phyloP scores from a whole-genome alignment of 1,140 invertebrate genomes.

The Drosophila insularis region DNA sequence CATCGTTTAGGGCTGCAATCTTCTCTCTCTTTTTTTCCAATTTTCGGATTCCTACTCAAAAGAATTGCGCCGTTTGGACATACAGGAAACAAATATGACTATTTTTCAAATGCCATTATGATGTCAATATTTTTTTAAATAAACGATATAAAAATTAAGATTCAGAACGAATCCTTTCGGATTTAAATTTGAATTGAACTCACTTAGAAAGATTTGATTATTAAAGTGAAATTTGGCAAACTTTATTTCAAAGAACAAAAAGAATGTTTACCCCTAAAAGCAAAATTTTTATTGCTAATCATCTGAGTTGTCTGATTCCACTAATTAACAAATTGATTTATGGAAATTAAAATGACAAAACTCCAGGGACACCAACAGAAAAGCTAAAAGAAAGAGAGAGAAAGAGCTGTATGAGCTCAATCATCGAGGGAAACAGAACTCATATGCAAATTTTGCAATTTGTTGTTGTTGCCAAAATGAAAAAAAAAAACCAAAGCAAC shows the following conservation, averaged over 20 bases:
- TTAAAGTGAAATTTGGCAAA: neutral
- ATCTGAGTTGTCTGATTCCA: slow-evolving; percentile 46
- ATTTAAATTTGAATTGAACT: too few relatives aligned
- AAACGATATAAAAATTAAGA: too few relatives aligned
- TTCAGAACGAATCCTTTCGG: too few relatives aligned
- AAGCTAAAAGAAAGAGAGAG: too few relatives aligned
- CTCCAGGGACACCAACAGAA: slow-evolving; percentile 36
- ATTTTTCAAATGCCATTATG: too few relatives aligned
- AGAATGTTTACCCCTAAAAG: neutral
- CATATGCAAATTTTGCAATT: slow-evolving; percentile 52
- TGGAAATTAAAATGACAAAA: slow-evolving; percentile 77
- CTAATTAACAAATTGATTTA: slow-evolving; percentile 82
- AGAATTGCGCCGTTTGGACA: too few relatives aligned
- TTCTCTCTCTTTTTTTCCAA: too few relatives aligned
- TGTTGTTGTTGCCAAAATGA: slow-evolving; percentile 41
- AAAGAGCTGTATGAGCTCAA: slow-evolving; percentile 6
- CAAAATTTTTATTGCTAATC: slow-evolving; percentile 45
- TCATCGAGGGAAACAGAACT: slow-evolving; percentile 39
- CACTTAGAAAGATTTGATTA: too few relatives aligned
- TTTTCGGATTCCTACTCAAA: too few relatives aligned
- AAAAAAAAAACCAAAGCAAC: slow-evolving; percentile 23
- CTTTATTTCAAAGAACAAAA: neutral
- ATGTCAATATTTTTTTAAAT: too few relatives aligned
- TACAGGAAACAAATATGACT: too few relatives aligned
- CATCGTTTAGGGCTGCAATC: too few relatives aligned